A percentile compares a stretch with the other conserved stretches of the same genome.
phyloP scores from a whole-genome alignment of 1,140 invertebrate species.

The Acromyrmex heyeri region DNA sequence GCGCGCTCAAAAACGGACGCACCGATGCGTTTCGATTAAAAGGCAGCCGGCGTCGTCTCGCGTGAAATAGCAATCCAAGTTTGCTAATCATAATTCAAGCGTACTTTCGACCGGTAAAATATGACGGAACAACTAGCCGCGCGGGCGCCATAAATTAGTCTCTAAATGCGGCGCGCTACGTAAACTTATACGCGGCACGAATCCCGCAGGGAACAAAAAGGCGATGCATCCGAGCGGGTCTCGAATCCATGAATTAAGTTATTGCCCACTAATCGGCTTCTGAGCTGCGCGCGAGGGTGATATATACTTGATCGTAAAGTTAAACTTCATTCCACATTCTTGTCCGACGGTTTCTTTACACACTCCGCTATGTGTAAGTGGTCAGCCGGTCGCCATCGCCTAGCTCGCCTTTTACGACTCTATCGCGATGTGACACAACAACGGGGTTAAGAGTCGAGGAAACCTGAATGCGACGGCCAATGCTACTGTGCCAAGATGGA shows the following conservation, averaged over 20 bases:
- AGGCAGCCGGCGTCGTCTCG: not conserved
- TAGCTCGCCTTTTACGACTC: conserved; percentile 62
- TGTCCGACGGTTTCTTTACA: conserved; percentile 7
- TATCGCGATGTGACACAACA: conserved; percentile 62
- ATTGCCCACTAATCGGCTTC: conserved; percentile 75
- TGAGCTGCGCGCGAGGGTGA: conserved; percentile 59
- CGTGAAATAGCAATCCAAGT: conserved; percentile 62
- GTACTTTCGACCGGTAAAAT: conserved; percentile 61
- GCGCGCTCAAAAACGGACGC: not conserved
- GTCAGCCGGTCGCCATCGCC: not conserved
- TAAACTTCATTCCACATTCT: conserved; percentile 68
- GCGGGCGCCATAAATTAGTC: conserved; percentile 60
- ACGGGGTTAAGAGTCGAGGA: conserved; percentile 67
- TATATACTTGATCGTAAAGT: conserved; percentile 74
- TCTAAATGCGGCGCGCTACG: conserved; percentile 62
- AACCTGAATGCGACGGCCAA: conserved; percentile 55
- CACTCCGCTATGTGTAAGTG: not conserved
- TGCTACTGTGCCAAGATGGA: conserved; percentile 25
- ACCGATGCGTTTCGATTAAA: conserved; percentile 46
- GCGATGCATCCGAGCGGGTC: conserved; percentile 10
- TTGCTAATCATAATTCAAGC: conserved; percentile 49
- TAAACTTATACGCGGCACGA: not conserved
- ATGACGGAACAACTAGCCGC: conserved; percentile 59
- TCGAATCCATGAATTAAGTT: conserved; percentile 75
- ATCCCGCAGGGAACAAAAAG: conserved; percentile 60